Conservation (phyloP, 2,113 vertebrate species). For the Caranx melampygus region DNA sequence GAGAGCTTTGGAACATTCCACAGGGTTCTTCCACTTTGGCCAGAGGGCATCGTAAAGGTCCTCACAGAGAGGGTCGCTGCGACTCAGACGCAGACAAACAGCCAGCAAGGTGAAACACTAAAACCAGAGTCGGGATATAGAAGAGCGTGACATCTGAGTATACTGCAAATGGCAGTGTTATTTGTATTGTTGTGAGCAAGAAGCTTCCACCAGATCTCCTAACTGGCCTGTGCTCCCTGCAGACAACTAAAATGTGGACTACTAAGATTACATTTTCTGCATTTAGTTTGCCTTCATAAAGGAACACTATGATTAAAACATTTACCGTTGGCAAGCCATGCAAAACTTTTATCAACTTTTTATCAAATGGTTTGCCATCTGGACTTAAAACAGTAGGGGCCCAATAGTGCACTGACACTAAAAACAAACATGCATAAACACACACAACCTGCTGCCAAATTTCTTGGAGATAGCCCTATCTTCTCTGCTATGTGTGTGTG, state of each 20-base stretch:
- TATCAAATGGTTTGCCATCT: constrained; percentile 83
- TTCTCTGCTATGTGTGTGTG: constrained; percentile 46
- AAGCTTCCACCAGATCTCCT: constrained; percentile 25
- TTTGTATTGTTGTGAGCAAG: constrained; percentile 23
- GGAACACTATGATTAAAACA: constrained; percentile 65
- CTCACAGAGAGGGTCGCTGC: constrained; percentile 67
- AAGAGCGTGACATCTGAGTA: constrained; percentile 33
- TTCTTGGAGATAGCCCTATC: constrained; percentile 71
- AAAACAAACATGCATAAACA: constrained; percentile 82
- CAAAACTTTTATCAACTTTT: constrained; percentile 80
- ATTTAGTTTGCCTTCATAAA: constrained; percentile 55
- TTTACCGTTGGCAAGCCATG: constrained; percentile 69
- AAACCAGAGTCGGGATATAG: constrained; percentile 41
- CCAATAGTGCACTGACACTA: constrained; percentile 79
- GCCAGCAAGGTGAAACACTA: constrained; percentile 75
- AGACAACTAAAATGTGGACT: constrained; percentile 28
- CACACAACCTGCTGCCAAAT: constrained; percentile 76
- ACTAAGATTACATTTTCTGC: constrained; percentile 22
- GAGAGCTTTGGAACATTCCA: constrained; percentile 85
- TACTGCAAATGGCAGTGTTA: not conserved
- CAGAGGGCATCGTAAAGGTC: constrained; percentile 86
- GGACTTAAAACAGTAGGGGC: constrained; percentile 80
- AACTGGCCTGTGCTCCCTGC: constrained; percentile 16
- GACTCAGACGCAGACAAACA: constrained; percentile 68
- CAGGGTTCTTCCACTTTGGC: constrained; percentile 82